These are phyloP conservation scores for Myrmophylax atrothorax DNA, from an alignment of 2,113 vertebrate genomes.

Conservation along the genomic window DNA sequence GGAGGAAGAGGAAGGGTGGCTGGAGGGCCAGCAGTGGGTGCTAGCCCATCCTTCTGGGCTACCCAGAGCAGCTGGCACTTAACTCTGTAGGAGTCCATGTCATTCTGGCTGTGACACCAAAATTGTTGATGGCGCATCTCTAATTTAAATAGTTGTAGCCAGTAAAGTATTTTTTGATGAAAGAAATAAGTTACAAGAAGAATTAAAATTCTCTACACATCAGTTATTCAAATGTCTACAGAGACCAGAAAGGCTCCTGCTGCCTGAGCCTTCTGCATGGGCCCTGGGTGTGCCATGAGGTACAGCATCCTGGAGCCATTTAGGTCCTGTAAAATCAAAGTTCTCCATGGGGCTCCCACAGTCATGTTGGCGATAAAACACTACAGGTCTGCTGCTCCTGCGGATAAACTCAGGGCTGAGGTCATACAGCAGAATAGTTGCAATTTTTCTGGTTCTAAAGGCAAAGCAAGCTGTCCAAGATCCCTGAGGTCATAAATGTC, in stretches of 20 bases:
- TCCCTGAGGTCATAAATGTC: slow-evolving; percentile 63
- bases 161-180: background rate
- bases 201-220: background rate
- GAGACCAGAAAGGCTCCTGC: background rate
- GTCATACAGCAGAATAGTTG: slow-evolving; percentile 22
- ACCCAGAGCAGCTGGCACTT: background rate
- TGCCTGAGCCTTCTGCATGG: background rate
- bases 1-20: background rate
- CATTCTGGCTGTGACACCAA: background rate
- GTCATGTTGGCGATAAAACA: accelerated
- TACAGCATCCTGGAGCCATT: accelerated
- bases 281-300: background rate
- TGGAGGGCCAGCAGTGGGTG: background rate
- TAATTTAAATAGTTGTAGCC: background rate
- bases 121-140: background rate
- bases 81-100: background rate
- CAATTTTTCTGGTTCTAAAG: slow-evolving; percentile 38
- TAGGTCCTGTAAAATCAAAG: background rate
- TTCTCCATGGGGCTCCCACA: background rate
- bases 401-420: background rate
- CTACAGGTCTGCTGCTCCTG: background rate
- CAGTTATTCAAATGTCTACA: background rate
- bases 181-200: background rate
- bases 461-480: slow-evolving; percentile 28
- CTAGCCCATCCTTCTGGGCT: background rate